phyloP scores from a whole-genome alignment of 2,888 invertebrate species.

The Coremacera marginata region DNA sequence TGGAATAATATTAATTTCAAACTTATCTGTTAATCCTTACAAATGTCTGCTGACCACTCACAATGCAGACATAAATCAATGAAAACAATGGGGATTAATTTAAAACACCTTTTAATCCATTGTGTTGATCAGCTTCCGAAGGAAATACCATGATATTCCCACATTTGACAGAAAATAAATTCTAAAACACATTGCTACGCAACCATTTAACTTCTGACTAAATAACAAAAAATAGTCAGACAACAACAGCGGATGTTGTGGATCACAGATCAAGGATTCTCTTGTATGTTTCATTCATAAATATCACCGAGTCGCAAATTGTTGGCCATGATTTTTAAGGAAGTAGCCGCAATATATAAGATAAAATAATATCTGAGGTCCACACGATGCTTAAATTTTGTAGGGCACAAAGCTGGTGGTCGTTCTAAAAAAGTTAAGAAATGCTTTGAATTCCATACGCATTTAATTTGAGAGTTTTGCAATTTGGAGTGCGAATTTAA shows the following conservation, averaged over 20 bases:
- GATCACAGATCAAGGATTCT: no score
- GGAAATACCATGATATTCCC: background rate
- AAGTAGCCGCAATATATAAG: background rate
- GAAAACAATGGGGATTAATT: constrained; percentile 20
- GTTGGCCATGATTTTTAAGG: background rate
- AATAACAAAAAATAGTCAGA: background rate
- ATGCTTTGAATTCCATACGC: constrained; percentile 11
- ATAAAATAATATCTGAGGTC: no score
- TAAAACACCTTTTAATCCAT: constrained; percentile 12
- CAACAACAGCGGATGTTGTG: background rate
- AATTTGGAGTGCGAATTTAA: constrained; percentile 11
- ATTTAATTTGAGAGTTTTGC: constrained; percentile 1
- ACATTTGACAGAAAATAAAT: background rate
- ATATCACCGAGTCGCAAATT: background rate
- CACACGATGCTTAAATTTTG: background rate
- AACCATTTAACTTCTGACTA: background rate
- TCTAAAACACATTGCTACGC: background rate
- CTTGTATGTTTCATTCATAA: background rate
- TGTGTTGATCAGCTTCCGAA: constrained; percentile 10
- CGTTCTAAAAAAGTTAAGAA: background rate
- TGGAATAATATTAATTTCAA: background rate
- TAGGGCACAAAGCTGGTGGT: constrained; percentile 31
- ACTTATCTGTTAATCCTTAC: background rate
- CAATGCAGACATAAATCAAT: constrained; percentile 5
- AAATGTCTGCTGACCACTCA: background rate